These are phyloP conservation scores for Drosophila burlai DNA, from an alignment of 1,140 invertebrate species.

Conservation along the genomic window DNA sequence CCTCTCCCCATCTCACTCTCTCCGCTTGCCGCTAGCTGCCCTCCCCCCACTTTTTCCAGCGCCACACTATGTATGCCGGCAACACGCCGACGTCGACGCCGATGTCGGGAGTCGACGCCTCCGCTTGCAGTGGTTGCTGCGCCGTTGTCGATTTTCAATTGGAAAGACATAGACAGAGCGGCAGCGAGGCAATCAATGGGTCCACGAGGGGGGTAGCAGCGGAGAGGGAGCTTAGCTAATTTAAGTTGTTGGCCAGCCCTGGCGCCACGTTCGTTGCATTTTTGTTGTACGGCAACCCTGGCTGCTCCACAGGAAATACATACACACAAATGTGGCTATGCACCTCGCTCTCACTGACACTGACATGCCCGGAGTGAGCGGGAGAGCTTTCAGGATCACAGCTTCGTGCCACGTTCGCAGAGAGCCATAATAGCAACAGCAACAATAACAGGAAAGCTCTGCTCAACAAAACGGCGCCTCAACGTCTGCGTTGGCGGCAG, in stretches of 20 bases:
- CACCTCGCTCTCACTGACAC: conserved; percentile 2
- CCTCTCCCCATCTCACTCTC: conserved; percentile 1
- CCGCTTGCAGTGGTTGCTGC: conserved; percentile 59
- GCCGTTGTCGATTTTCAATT: conserved; percentile 80
- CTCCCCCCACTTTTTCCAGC: conserved; percentile 35
- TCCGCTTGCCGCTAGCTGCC: neutral
- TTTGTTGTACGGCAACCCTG: conserved; percentile 52
- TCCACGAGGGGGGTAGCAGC: neutral
- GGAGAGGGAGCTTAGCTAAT: conserved; percentile 61
- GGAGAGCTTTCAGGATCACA: conserved; percentile 26
- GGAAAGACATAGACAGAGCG: conserved; percentile 64
- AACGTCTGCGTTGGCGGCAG: conserved; percentile 65
- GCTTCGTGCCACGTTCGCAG: conserved; percentile 62
- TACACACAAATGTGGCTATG: neutral
- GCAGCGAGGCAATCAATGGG: conserved; percentile 43
- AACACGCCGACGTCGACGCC: conserved; percentile 16
- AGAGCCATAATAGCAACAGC: conserved; percentile 3
- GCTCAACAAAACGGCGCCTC: conserved; percentile 51
- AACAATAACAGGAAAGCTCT: conserved; percentile 36
- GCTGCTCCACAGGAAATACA: conserved; percentile 58
- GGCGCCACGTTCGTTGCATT: conserved; percentile 53
- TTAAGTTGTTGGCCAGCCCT: conserved; percentile 70
- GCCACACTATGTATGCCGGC: conserved; percentile 60
- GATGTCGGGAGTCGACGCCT: conserved; percentile 46
- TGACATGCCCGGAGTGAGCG: neutral